A percentile compares a stretch with the other conserved stretches of the same genome.
Conservation (phyloP, 2,888 invertebrate species). For the Petrophora chlorosata region DNA sequence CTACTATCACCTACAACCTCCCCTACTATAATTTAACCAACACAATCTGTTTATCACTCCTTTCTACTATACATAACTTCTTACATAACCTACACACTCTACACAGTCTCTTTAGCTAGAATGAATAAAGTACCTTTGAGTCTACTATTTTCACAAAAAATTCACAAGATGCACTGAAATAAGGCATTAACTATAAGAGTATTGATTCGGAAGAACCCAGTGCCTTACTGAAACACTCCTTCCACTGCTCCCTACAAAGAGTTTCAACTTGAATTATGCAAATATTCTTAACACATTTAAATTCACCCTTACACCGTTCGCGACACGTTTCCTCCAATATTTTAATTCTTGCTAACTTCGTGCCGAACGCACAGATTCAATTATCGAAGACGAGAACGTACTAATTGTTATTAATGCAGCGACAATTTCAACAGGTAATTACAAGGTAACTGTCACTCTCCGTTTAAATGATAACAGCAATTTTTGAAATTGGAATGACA, state of each 20-base stretch:
- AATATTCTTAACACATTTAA: conserved; percentile 14
- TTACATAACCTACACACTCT: no score
- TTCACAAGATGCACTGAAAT: no score
- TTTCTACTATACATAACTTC: no score
- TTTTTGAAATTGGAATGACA: conserved; percentile 24
- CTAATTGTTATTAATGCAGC: conserved; percentile 61
- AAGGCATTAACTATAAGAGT: no score
- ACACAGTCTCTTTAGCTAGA: no score
- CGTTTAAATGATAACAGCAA: conserved; percentile 3
- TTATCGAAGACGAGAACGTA: conserved; percentile 58
- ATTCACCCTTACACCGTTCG: conserved; percentile 31
- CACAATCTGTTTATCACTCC: no score
- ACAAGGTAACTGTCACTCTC: conserved; percentile 26
- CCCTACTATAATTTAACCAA: no score
- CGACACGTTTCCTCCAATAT: conserved; percentile 41
- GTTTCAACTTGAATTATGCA: conserved; percentile 11
- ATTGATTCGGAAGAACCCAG: no score
- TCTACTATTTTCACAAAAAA: no score
- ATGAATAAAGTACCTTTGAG: no score
- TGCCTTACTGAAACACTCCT: background rate
- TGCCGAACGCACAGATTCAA: conserved; percentile 57
- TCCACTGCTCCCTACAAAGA: conserved; percentile 2
- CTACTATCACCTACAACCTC: no score
- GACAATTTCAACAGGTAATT: conserved; percentile 41
- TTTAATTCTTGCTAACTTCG: conserved; percentile 52